Base-by-base conservation (phyloP, 2,797 vertebrate species). In the Triplophysa yarkandensis region DNA sequence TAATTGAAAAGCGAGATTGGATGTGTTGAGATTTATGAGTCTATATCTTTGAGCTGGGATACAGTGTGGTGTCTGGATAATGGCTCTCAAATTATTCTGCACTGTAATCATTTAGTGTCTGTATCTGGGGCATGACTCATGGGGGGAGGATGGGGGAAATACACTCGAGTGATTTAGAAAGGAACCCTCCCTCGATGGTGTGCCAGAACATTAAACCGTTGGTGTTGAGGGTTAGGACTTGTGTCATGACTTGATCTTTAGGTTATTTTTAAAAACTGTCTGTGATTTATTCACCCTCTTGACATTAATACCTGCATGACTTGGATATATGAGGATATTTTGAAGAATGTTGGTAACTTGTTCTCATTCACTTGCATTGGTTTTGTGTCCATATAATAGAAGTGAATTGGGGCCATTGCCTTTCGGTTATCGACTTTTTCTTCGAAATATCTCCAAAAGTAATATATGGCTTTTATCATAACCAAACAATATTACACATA, bases 21-120 rank as follows among this genome's bases (percentile, higher is more conserved):
- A 65, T 65, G 50, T 64, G 30, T 13, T 66, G 25, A 50, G 77
- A 79, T 74, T 63, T 60, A 69, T 70, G 48, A 60, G 57, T 23
- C 36, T n/a, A 34, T 58, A 58, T 65, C 28, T 41, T n/a, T 48
- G 34, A 58, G 3, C 36, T 25, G 21, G 36, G 57, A 34, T 57
- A 68, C 68, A 52, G 58, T 64, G 46, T 55, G 60, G 58, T 48
- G 63, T 71, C 43, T 39, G 30, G 30, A 41, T 71, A 79, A 75
- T 43, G 17, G 23, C 17, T 66, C 50, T 66, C 17, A 74, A 74
- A 74, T 19, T 30, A 41, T 78, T 62, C 36, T 64, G 58, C 36
- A 55, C 71, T 63, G 34, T 78, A 76, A 78, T 80, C 78, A 76
- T 73, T 82, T 75, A 76, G 64, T 57, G 72, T 44, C 75, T 68